These are phyloP conservation scores for Drosophila erecta DNA, from an alignment of 1,140 invertebrate genomes.

Conservation along the genomic window DNA sequence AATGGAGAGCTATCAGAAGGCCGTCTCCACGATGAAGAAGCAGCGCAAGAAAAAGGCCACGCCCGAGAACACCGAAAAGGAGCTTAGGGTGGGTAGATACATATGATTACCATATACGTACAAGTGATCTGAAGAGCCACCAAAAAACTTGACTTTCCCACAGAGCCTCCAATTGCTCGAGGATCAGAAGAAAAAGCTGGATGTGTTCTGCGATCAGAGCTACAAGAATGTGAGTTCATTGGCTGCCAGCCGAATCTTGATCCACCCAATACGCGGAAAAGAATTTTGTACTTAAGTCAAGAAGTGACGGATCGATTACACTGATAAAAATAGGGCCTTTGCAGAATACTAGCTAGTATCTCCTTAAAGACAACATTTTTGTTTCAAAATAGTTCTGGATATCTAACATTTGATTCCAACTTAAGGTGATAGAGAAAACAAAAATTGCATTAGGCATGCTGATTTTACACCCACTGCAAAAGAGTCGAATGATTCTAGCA, in stretches of 20 bases:
- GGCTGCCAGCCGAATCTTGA: slow-evolving; percentile 6
- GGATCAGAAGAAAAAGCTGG: slow-evolving; percentile 95
- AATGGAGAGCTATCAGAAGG: slow-evolving; percentile 95
- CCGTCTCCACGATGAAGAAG: slow-evolving; percentile 94
- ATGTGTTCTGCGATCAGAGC: slow-evolving; percentile 95
- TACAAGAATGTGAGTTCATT: slow-evolving; percentile 92
- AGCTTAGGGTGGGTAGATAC: slow-evolving; percentile 90
- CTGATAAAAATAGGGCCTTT: too few species aligned
- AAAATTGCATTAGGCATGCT: too few species aligned
- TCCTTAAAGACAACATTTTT: too few species aligned
- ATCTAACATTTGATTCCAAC: too few species aligned
- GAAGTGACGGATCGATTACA: too few species aligned
- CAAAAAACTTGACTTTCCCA: slow-evolving; percentile 46
- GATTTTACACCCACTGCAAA: background rate
- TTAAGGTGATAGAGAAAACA: too few species aligned
- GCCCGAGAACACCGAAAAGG: slow-evolving; percentile 93
- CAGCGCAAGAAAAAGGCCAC: slow-evolving; percentile 93
- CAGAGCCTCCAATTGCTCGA: slow-evolving; percentile 95
- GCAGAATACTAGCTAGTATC: too few species aligned
- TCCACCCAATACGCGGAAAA: background rate
- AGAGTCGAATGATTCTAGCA: background rate
- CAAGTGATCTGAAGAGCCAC: background rate
- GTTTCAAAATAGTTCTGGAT: too few species aligned
- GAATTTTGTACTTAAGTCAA: background rate
- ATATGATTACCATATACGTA: background rate